Evolutionary conservation across 1,140 invertebrate genomes (phyloP), one percentile per base, ranked within the genome.

Genomic region (Drosophila jambulina): DNA sequence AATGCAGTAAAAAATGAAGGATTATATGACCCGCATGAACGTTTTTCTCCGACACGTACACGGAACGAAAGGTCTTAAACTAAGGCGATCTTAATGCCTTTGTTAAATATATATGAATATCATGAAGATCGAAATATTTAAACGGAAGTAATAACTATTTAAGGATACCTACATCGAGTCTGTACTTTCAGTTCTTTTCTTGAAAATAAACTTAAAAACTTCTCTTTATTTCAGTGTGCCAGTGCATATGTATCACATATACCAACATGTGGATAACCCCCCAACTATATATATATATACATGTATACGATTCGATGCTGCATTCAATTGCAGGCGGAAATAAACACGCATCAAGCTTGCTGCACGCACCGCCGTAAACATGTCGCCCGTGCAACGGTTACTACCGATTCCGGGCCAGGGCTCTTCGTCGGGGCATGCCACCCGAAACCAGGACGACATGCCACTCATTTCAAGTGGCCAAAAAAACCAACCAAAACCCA

Each of bases 301-400:
- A 40, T 42, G 9, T 9, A 27, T 63, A 17, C 38, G 43, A 23
- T 48, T 42, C 45, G 67, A 84, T 84, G 76, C 81, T 68, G 81
- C 75, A 82, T 67, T 80, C 79, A 82, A 62, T 59, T 48, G 59
- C 59, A 81, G 36, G 56, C 43, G 81, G 46, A 84, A 85, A 74
- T 85, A 84, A 85, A 84, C 82, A 84, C 77, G 64, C 81, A 83
- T 80, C 77, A 77, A 77, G 62, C 72, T 72, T 23, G 78, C 62
- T 77, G 81, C 82, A 85, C 82, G 82, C 82, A 84, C 62, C 46
- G 78, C 74, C 72, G 82, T 84, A 84, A 84, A 84, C 82, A 84
- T 81, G 82, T 65, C 78, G 78, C 51, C 80, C 43, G 53, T 70
- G 61, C 70, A 53, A 75, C 36, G 36, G 54, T 72, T 59, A 72